Evolutionary conservation across 2,797 vertebrate genomes (phyloP).

Genomic region (Antrozous pallidus): DNA sequence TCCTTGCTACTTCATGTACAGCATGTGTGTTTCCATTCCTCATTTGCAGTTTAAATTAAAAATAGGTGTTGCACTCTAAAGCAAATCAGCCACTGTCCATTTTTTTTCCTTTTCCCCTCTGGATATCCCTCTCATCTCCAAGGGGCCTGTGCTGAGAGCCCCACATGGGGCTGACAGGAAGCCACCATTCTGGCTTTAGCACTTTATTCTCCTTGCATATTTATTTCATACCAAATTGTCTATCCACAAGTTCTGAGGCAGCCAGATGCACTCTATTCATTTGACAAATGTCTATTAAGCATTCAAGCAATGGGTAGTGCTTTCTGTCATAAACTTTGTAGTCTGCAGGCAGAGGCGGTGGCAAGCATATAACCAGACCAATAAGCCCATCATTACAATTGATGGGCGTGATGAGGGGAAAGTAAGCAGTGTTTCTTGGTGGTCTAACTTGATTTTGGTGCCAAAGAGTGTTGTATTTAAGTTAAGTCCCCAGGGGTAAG

Average conservation of each 20-base stretch:
- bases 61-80: neutral
- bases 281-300: neutral
- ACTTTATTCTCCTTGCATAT: neutral
- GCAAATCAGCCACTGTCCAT: neutral
- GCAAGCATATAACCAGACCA: neutral
- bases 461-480: neutral
- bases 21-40: slow-evolving; percentile 32
- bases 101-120: neutral
- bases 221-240: neutral
- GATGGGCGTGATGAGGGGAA: neutral
- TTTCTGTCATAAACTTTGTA: neutral
- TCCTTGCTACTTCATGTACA: neutral
- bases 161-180: neutral
- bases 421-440: neutral
- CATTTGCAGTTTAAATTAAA: slow-evolving; percentile 43
- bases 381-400: neutral
- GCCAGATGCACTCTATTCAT: neutral
- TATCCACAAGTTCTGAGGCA: neutral
- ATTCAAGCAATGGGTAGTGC: neutral
- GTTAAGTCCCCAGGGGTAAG: neutral
- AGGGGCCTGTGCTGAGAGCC: neutral
- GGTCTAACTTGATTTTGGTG: neutral
- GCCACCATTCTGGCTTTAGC: neutral
- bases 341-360: neutral
- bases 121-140: neutral